Conservation (phyloP, 2,888 invertebrate genomes). For the Mythimna loreyi region DNA sequence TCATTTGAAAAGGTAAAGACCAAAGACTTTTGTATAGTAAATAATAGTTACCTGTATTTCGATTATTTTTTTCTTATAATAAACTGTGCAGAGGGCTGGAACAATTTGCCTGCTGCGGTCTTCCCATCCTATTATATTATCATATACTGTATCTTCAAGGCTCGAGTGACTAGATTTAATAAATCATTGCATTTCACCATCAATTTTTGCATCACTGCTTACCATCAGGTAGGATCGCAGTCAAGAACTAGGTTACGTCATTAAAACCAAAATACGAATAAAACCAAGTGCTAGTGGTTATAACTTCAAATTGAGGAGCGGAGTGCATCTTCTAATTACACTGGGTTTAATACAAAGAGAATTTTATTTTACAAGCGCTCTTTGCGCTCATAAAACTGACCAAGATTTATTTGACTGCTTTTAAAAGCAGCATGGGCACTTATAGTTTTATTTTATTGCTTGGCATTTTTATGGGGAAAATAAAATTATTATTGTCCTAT, state of each 20-base stretch:
- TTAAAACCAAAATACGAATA: no score
- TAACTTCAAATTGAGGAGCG: constrained; percentile 25
- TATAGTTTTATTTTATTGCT: constrained; percentile 7
- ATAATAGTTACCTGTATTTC: no score
- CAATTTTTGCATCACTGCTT: no score
- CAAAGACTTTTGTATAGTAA: not conserved
- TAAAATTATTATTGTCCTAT: not conserved
- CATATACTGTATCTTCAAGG: no score
- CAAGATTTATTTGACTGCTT: constrained; percentile 42
- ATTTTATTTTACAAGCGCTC: constrained; percentile 44
- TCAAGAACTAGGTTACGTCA: no score
- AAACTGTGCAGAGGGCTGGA: not conserved
- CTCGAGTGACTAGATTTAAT: not conserved
- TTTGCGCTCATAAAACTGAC: constrained; percentile 52
- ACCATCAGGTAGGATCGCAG: no score
- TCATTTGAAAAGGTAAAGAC: no score
- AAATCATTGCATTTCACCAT: no score
- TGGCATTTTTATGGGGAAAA: not conserved
- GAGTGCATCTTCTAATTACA: constrained; percentile 50
- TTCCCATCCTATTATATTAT: no score
- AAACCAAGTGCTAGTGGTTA: constrained; percentile 6
- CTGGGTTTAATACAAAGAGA: constrained; percentile 43
- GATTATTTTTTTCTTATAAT: not conserved
- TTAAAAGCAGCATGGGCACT: constrained; percentile 4
- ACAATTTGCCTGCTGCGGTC: no score